Base-by-base conservation (phyloP, 2,888 invertebrate species). In the Actias luna region DNA sequence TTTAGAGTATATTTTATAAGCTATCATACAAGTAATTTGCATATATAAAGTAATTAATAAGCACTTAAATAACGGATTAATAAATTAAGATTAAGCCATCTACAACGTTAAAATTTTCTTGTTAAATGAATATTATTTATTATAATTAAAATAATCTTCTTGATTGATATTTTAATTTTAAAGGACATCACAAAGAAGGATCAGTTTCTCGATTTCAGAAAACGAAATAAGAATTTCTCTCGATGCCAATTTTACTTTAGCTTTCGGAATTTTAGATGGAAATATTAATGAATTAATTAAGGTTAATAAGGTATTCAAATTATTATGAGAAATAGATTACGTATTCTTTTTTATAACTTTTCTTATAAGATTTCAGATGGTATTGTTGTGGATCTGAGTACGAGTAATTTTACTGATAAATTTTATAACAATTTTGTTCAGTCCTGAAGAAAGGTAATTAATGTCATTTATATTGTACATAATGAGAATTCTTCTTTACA, bases 341-440 rank as follows among this genome's bases (percentile, higher is more conserved):
- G 71, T 63, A 67, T 58, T 67, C 16, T 36, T 64, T 25, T 46
- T 59, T 50, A 14, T 61, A 33, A 58, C 62, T 57, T 5, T 42
- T 63, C 62, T 69, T 65, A 72, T 72, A 69, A 80, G 82, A 76
- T 78, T 77, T 75, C 78, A 69, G 74, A 72, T 68, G 81, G 79
- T 27, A 68, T 80, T 36, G 63, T 83, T 64, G 57, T 77, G 62
- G 76, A 84, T 63, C 65, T 68, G 29, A 67, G 70, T 58, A 62
- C 64, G 59, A 64, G 29, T 55, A 55, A 66, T 60, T 62, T 67
- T 62, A 31, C 42, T 50, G 57, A 64, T 35, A 59, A 62, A 59
- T 65, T 69, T 60, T 55, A 55, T 31, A 58, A 60, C 7, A 64
- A 66, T 42, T 46, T 72, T 5, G 35, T 75, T 12, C 46, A 62